phyloP scores from a whole-genome alignment of 2,888 invertebrate species.

The Hypolimnas misippus region DNA sequence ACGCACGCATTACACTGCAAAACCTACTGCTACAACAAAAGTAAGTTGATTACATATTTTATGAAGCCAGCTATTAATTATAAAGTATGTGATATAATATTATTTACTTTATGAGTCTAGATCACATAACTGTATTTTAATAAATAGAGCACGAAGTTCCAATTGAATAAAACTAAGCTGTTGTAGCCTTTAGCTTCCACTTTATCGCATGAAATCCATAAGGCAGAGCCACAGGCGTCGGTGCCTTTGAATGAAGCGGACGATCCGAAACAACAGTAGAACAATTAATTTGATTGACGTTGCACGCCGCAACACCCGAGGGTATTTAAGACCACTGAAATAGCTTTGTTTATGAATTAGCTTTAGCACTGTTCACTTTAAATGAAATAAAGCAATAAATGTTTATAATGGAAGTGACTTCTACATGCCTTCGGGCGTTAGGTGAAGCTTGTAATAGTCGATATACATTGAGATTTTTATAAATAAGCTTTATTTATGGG shows the following conservation, averaged over 20 bases:
- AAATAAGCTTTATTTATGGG: neutral
- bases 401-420: constrained; percentile 60
- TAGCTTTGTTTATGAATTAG: constrained; percentile 54
- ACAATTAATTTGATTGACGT: constrained; percentile 47
- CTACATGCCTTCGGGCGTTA: constrained; percentile 51
- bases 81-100: neutral
- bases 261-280: constrained; percentile 39
- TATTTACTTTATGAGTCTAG: neutral
- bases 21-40: neutral
- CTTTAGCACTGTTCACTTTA: constrained; percentile 60
- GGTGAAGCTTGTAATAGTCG: constrained; percentile 38
- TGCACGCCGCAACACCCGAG: constrained; percentile 48
- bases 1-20: neutral
- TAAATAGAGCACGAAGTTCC: neutral
- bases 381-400: constrained; percentile 71
- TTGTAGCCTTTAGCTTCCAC: constrained; percentile 27
- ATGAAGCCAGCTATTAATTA: neutral
- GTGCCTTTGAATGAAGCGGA: constrained; percentile 37
- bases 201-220: constrained; percentile 38
- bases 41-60: neutral
- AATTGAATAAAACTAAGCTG: constrained; percentile 26
- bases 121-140: constrained; percentile 10
- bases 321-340: constrained; percentile 42
- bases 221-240: constrained; percentile 37
- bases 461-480: constrained; percentile 1